phyloP scores from a whole-genome alignment of 2,113 vertebrate genomes.

The Malurus cyaneus region DNA sequence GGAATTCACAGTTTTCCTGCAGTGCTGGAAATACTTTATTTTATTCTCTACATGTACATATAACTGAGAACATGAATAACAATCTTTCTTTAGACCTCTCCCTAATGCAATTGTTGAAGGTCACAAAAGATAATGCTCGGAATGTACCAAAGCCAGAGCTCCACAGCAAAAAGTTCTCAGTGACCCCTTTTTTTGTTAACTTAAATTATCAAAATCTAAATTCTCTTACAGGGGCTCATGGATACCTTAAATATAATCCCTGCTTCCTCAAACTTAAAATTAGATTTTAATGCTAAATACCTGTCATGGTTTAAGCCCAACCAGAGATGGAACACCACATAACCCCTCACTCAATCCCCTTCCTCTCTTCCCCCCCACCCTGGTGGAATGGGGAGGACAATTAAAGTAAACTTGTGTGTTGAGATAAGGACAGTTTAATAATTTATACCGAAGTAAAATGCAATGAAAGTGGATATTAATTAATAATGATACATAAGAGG shows the following conservation, averaged over 20 bases:
- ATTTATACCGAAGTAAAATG: neutral
- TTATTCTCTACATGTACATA: neutral
- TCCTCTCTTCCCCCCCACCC: neutral
- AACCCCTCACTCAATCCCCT: rapidly evolving
- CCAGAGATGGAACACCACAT: neutral
- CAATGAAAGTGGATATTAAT: neutral
- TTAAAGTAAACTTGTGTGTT: neutral
- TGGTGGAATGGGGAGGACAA: neutral
- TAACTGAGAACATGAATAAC: neutral
- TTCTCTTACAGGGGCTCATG: neutral
- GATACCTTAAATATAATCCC: neutral
- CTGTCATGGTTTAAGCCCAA: neutral
- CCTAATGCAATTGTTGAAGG: neutral
- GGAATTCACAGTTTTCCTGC: neutral
- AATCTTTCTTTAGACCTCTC: neutral
- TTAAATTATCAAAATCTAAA: neutral
- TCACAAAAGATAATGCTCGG: neutral
- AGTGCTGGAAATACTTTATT: neutral
- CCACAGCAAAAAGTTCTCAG: neutral
- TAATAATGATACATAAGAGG: neutral
- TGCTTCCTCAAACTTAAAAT: neutral
- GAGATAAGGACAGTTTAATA: neutral
- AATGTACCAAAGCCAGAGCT: neutral
- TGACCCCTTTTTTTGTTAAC: neutral
- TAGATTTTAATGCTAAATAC: neutral